Evolutionary conservation across 2,113 vertebrate genomes (phyloP), one percentile per base, ranked within the genome.

Genomic region (Amia ocellicauda): DNA sequence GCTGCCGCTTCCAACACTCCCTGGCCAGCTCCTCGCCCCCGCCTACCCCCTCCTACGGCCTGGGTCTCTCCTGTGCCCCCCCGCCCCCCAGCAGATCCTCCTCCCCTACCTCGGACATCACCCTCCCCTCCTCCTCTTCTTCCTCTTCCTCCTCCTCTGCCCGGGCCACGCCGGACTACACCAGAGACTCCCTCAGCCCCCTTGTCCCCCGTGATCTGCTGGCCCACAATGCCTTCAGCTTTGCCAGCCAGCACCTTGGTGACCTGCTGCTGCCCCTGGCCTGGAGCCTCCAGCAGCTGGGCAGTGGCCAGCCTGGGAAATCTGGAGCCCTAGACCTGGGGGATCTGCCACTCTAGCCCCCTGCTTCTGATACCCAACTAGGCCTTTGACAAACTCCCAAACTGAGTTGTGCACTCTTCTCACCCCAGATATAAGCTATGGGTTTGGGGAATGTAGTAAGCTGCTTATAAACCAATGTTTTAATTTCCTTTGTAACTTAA

Each of bases 1-100:
- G 89, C 50, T 91, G 90, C 14, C 82, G 75, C 55, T 90, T 89
- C 73, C 86, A 86, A 67, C 89, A 90, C 2, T 70, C 9, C 5
- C 41, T 3, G 7, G 78, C 64, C 79, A 86, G 8, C 83, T 84
- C 41, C 82, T 47, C 64, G 51, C 69, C 3, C 52, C 42, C 1
- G 42, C 7, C 41, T 26, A 29, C 19, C 7, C 17, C 31, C 54
- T 10, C 59, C 42, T 20, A 22, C 49, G 3, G 2, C 11, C 23
- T 36, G 20, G 52, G 41, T 19, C 24, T 8, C 17, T 17, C 60
- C 47, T 61, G 41, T 43, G 20, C 26, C 7, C 58, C 47, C 11
- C 72, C 9, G 29, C 45, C 53, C 31, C 27, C 22, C 2, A 42
- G 58, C 1, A 62, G 74, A 20, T 64, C 73, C 13, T 1, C 10